Evolutionary conservation across 2,113 vertebrate species (phyloP).

Genomic region (Eulemur macaco): DNA sequence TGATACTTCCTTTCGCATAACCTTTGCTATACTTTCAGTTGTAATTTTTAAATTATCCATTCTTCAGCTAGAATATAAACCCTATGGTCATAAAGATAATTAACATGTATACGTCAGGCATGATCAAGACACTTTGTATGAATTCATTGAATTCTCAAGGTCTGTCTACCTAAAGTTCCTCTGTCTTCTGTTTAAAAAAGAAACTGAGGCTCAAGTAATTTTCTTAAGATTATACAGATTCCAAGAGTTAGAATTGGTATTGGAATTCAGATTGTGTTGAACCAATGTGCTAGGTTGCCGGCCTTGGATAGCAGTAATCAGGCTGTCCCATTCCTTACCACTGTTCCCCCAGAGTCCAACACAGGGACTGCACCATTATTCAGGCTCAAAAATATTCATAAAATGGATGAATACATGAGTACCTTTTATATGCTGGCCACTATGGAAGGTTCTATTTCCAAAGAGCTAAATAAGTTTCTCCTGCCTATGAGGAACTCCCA

Average conservation of each 20-base stretch:
- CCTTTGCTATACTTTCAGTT: neutral
- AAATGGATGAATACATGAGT: neutral
- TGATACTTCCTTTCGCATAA: neutral
- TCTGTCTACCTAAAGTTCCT: neutral
- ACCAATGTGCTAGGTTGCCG: neutral
- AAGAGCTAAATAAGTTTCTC: neutral
- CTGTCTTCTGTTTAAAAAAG: neutral
- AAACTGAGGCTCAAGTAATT: neutral
- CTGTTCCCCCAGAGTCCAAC: neutral
- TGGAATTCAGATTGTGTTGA: neutral
- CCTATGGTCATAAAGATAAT: neutral
- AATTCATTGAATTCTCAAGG: neutral
- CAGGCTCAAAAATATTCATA: constrained; percentile 24
- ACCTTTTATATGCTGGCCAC: neutral
- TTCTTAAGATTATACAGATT: neutral
- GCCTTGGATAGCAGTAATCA: neutral
- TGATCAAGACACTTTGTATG: neutral
- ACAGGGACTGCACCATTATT: neutral
- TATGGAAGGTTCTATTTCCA: neutral
- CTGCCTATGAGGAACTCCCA: neutral
- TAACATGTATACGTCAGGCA: neutral
- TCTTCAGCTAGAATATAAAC: constrained; percentile 3
- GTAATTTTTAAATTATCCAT: neutral
- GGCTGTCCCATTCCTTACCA: neutral
- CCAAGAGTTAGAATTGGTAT: neutral